Evolutionary conservation across 1,140 invertebrate species (phyloP), one percentile per base, ranked within the genome.

Genomic region (Zaprionus inermis): DNA sequence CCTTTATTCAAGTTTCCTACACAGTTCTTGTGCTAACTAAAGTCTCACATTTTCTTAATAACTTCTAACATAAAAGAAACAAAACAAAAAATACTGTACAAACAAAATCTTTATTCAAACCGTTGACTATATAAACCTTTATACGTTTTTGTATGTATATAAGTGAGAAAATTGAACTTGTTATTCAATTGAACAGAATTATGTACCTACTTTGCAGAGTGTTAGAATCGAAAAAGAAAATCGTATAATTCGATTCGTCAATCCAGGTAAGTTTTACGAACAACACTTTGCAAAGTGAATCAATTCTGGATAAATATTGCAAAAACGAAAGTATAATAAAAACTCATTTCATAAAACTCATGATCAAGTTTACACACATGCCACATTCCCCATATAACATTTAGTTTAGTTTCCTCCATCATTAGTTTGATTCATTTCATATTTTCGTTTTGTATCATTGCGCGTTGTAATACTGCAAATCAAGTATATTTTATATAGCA

Each of bases 131-230:
- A 16, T 71, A 77, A 49, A 44, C n/a, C 61, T 71, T 76, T 76
- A 46, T 81, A 86, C 69, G 82, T 88, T 86, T 86, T 86, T 88
- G 83, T 82, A 88, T 86, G 74, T 85, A 69, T 73, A 59, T 71
- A 71, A 52, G 41, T 44, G 49, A 64, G 16, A 59, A 81, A 41
- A 14, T 30, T 22, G 81, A 58, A 65, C 12, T 22, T 10, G 9
- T 71, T 38, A 58, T 36, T 32, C 18, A n/a, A 59, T 51, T 9
- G 20, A 28, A 49, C 59, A 63, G 59, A 88, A 88, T 88, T 88
- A 63, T 86, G 83, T 82, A 70, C 24, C 24, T 28, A 83, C 14
- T 71, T 88, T 77, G 14, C 66, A 68, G 46, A 68, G 38, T 61
- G 32, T 57, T 2, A 7, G 16, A 34, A 59, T 51, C 46, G 12